phyloP scores from a whole-genome alignment of 2,113 vertebrate species.

The Myrmecophaga tridactyla region DNA sequence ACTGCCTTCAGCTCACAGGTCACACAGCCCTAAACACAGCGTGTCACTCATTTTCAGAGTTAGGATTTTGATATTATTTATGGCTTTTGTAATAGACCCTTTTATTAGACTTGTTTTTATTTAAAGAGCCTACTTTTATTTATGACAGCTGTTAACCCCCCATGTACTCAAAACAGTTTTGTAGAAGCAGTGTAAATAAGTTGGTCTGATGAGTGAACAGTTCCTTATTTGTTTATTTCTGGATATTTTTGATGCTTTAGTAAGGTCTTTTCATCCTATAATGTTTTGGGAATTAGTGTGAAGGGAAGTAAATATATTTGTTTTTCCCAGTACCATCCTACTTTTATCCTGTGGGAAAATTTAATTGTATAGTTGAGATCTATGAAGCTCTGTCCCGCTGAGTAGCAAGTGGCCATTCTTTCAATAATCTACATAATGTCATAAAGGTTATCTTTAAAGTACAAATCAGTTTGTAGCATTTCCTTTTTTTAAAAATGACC shows the following conservation, averaged over 20 bases:
- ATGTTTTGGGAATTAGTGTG: background rate
- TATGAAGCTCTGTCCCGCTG: background rate
- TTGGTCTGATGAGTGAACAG: background rate
- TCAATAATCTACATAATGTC: background rate
- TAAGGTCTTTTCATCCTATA: slow-evolving; percentile 11
- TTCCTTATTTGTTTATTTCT: background rate
- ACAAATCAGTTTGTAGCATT: background rate
- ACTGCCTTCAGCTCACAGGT: too few relatives aligned
- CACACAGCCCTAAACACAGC: background rate
- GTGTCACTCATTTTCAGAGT: background rate
- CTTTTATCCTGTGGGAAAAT: background rate
- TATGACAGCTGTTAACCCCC: background rate
- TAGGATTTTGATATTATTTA: background rate
- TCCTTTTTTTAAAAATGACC: background rate
- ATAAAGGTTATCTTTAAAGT: background rate
- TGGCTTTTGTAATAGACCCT: background rate
- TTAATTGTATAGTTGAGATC: background rate
- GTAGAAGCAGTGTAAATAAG: background rate
- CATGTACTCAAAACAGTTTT: background rate
- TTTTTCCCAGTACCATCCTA: background rate
- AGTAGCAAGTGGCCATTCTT: too few relatives aligned
- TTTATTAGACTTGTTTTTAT: background rate
- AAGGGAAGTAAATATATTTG: background rate
- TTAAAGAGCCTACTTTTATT: background rate
- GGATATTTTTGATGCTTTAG: slow-evolving; percentile 26